phyloP scores from a whole-genome alignment of 2,797 vertebrate species.

The Myotis planiceps region DNA sequence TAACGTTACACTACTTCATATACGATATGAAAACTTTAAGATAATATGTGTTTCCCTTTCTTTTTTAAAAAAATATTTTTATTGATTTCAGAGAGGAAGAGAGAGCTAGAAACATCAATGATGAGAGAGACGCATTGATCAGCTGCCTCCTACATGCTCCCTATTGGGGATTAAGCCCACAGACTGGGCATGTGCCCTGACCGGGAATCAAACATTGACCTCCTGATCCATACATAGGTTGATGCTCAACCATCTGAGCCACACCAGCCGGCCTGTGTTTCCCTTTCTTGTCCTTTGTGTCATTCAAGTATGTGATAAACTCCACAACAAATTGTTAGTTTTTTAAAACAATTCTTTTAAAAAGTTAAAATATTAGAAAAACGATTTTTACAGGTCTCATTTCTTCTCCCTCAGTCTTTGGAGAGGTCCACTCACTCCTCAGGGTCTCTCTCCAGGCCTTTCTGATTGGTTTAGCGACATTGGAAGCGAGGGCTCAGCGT shows the following conservation, averaged over 20 bases:
- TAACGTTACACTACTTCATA: too few relatives aligned
- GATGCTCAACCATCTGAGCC: too few relatives aligned
- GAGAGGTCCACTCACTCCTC: not conserved
- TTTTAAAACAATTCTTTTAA: not conserved
- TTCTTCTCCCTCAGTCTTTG: not conserved
- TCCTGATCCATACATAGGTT: too few relatives aligned
- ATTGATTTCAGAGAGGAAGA: not conserved
- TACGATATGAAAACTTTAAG: too few relatives aligned
- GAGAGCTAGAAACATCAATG: not conserved
- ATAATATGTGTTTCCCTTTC: too few relatives aligned
- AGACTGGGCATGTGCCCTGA: not conserved
- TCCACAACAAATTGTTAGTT: not conserved
- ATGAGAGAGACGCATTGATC: not conserved
- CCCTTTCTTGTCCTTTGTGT: not conserved
- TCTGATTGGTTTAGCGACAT: not conserved
- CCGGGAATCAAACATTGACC: not conserved
- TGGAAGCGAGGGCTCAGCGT: not conserved
- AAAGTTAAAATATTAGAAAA: conserved; percentile 14
- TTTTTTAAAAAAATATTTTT: too few relatives aligned
- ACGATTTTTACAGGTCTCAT: not conserved
- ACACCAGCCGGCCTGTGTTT: not conserved
- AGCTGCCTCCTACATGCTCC: not conserved
- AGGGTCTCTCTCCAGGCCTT: not conserved
- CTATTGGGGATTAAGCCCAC: not conserved
- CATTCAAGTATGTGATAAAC: not conserved